Evolutionary conservation across 2,797 vertebrate genomes (phyloP), one percentile per base, ranked within the genome.

Genomic region (Lepilemur septentrionalis): DNA sequence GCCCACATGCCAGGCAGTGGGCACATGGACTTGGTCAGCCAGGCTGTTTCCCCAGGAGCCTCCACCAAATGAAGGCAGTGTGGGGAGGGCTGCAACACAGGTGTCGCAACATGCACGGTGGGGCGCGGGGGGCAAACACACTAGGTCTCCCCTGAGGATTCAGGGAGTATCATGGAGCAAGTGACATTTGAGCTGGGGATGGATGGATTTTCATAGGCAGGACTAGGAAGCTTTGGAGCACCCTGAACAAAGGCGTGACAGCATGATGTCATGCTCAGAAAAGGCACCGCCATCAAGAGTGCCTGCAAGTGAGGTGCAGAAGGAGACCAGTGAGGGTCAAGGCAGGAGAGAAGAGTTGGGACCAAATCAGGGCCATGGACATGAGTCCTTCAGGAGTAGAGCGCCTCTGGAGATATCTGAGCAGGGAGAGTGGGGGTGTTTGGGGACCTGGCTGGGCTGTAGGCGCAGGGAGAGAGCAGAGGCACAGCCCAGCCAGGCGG

Each of bases 61-160:
- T 41, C 65, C 2, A 0, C 43, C 55, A 63, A 25, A 12, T 61
- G 63, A 86, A 43, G 41, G 30, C 1, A 0, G 4, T 13, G 0
- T 46, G 50, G 65, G 52, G 7, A 55, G 50, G 48, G 5, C 35
- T 46, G 0, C 3, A 43, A 14, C 2, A 2, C 17, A 63, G 48
- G 11, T 22, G 1, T 83, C 7, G 0, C 46, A 30, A 5, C 0
- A 0, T 14, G 11, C 30, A 3, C 3, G 12, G 30, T 13, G 3
- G 9, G 67, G 2, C 2, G 0, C 15, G 3, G 20, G 35, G 12
- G 41, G 1, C 50, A 50, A 48, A 67, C 0, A 6, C 78, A 1
- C 30, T 14, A 3, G 20, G 15, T 38, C 41, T 13, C 8, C 67
- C 75, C 28, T 23, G 23, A 80, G 63, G 43, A 43, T 63, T 25